Base-by-base conservation (phyloP, 2,797 vertebrate genomes). In the Tadarida brasiliensis region DNA sequence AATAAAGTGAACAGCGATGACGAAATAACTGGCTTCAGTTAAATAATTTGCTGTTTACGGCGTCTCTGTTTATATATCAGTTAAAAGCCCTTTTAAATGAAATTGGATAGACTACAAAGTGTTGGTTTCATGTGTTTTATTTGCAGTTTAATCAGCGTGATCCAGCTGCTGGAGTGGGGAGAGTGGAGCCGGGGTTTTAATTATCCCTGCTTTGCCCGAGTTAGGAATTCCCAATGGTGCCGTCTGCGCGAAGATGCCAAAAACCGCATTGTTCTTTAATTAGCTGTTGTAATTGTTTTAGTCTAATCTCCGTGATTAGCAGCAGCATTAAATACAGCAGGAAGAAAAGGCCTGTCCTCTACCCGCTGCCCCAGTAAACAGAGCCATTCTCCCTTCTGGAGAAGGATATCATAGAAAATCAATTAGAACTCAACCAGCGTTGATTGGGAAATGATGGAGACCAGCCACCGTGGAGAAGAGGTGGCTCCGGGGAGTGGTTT, bases 281-380 rank as follows among this genome's bases (percentile, higher is more conserved):
- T 99, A 99, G 98, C 98, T 97, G 97, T 98, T 98, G 98, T 98
- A 98, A 99, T 98, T 98, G 98, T 99, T 99, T 98, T 98, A 97
- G 98, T 98, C 98, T 99, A 98, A 99, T 99, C 98, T 98, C 98
- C 95, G 33, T 98, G 98, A 99, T 99, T 99, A 99, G 98, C 98
- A 98, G 98, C 98, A 98, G 97, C 98, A 98, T 99, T 99, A 99
- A 99, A 98, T 98, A 98, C 98, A 98, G 98, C 98, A 98, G 96
- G 97, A 98, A 98, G 98, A 98, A 98, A 97, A 98, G 98, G 98
- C 96, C 97, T 98, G 98, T 97, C 98, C 98, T 98, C 97, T 96
- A 93, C 63, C 90, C 94, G 68, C 97, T 97, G 98, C 96, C 98
- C 98, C 97, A 86, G 98, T 98, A 98, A 98, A 98, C 98, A 98